Evolutionary conservation across 2,888 invertebrate species (phyloP), one percentile per base, ranked within the genome.

Genomic region (Flexamia atlantica): DNA sequence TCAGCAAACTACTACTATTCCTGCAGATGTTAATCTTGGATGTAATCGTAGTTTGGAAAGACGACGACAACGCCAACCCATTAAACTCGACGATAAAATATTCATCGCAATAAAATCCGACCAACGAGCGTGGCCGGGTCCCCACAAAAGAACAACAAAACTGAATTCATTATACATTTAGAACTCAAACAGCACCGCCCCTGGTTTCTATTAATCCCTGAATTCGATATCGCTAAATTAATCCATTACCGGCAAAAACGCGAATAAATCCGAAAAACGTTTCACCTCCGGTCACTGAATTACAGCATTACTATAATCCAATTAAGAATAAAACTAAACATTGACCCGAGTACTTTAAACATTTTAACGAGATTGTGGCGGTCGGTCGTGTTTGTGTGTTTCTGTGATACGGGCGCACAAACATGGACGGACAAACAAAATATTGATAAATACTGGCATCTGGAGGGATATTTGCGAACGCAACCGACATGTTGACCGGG

Each of bases 301-400:
- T 76, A 76, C 53, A 23, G 46, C 53, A 76, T 76, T 76, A 76
- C 76, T 76, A 46, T 76, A 76, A 76, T 76, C 76, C 76, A 76
- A 76, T 76, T 76, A 76, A 76, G 76, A 76, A 76, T 76, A 76
- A 76, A 76, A 76, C 76, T 76, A 76, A 76, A 76, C 76, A 76
- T 76, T 76, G 40, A 50, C 76, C 46, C 23, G 76, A 46, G 50
- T 53, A 76, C 76, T 76, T 76, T 76, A 76, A 76, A 76, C 76
- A 76, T 76, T 76, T 76, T 76, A 76, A 76, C 76, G 76, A 50
- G 76, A 76, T 76, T 76, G 76, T 76, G 50, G 28, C 28, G 36
- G 40, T 72, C n/a, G n/a, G 5, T 70, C 72, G 68, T 72, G 72
- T 72, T 36, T 36, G 50, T 76, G 76, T 76, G 76, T 76, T 46